Evolutionary conservation across 2,888 invertebrate species (phyloP), one percentile per base, ranked within the genome.

Genomic region (Coleophora deauratella): DNA sequence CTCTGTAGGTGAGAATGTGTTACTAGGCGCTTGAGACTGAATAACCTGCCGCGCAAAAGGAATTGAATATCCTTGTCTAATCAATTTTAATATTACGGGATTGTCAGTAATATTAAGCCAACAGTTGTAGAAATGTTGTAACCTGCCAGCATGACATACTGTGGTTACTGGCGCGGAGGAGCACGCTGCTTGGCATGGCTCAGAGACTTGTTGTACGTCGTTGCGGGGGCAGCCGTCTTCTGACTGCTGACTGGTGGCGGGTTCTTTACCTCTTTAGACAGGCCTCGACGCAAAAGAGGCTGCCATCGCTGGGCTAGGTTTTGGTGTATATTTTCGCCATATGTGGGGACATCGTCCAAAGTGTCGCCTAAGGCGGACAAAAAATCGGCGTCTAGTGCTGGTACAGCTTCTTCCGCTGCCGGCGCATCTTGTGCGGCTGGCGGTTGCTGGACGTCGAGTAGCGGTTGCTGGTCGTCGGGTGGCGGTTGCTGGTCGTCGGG

Each of bases 71-170:
- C 48, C 47, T 8, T 49, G 12, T 11, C 8, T 13, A 9, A 51
- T 44, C 46, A 45, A 49, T 1, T 32, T n/a, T 30, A 46, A 33
- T 27, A 44, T 9, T 9, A 27, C 27, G 3, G 12, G 14, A 14
- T 46, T 44, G 14, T 31, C 36, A 3, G 46, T 44, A 9, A 50
- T 39, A 9, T 37, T 38, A 21, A n/a, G 12, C 42, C 42, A 47
- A 36, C 40, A 47, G 28, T 39, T 32, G 38, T 42, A 42, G 41
- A 42, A 47, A 33, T 40, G 30, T 12, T 13, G n/a, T 32, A 47
- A 10, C 2, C 47, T n/a, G 11, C 47, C 44, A 9, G 42, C 41
- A 33, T 44, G 46, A n/a, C n/a, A n/a, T 44, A 46, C 46, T 45
- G 44, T 40, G 13, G 15, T 28, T 41, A 41, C 27, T 33, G 30